A percentile compares a stretch with the other conserved stretches of the same genome.
These are phyloP conservation scores for Rafetus swinhoei DNA, from an alignment of 2,113 vertebrate species.

Conservation along the genomic window DNA sequence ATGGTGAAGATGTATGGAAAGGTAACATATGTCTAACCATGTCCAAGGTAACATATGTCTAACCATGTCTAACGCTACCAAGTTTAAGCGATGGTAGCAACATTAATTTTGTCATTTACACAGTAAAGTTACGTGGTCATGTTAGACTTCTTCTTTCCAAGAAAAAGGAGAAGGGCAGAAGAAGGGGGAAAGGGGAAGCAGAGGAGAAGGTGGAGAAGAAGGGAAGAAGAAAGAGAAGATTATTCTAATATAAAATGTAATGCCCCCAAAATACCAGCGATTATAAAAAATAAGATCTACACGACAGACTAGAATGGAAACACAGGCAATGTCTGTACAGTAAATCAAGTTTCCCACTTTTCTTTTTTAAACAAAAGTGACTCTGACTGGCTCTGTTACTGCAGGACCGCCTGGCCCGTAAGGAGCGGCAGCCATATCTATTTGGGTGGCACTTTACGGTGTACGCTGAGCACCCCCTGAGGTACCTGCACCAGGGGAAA, in stretches of 20 bases:
- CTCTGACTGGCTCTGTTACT: background rate
- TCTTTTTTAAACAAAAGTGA: background rate
- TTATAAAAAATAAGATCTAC: constrained; percentile 34
- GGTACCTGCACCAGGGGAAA: no score
- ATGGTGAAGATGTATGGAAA: background rate
- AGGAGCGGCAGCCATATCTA: no score
- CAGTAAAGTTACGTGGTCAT: background rate
- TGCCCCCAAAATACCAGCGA: background rate
- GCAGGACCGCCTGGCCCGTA: background rate
- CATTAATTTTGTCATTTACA: background rate
- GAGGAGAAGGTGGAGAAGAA: no score
- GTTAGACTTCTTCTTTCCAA: constrained; percentile 27
- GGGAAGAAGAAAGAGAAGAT: no score
- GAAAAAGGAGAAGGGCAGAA: background rate
- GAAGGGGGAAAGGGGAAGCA: no score
- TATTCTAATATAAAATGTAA: no score
- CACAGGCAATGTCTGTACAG: background rate
- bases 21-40: constrained; percentile 23
- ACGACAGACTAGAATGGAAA: background rate
- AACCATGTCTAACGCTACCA: background rate
- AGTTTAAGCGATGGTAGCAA: background rate
- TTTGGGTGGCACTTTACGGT: no score
- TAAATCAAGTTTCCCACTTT: background rate
- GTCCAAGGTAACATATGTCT: background rate
- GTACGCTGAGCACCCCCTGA: no score